Percentiles rank a stretch among this genome's conserved stretches.
phyloP scores from a whole-genome alignment of 2,113 vertebrate genomes.

The Balaeniceps rex region DNA sequence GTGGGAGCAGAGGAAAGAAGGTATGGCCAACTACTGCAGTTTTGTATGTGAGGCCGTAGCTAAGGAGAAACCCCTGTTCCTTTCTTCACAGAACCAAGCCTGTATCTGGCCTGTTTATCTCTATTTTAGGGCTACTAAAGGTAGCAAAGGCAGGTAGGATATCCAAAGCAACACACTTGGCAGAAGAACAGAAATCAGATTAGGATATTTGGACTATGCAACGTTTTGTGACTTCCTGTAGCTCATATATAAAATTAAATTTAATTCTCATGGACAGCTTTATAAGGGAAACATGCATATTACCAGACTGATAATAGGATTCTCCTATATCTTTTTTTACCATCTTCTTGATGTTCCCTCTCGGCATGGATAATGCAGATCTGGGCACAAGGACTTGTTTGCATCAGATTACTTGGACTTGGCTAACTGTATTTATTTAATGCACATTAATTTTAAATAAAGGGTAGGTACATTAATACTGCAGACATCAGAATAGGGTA shows the following conservation, averaged over 20 bases:
- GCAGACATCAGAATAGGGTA: background rate
- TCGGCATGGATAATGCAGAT: background rate
- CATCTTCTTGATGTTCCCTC: background rate
- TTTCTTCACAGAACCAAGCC: background rate
- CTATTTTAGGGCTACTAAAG: background rate
- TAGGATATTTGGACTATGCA: background rate
- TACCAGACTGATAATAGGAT: background rate
- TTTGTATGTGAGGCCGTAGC: background rate
- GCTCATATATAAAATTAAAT: background rate
- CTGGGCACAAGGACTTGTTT: background rate
- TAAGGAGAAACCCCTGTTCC: background rate
- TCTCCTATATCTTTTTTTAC: background rate
- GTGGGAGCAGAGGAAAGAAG: background rate
- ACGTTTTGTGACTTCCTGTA: background rate
- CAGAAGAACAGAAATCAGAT: background rate
- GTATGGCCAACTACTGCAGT: background rate
- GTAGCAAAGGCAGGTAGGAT: background rate
- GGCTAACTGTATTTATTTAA: background rate
- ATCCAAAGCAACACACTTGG: background rate
- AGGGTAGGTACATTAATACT: background rate
- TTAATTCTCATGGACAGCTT: background rate
- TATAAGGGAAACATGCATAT: background rate
- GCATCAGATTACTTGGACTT: background rate
- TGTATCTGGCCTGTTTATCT: background rate
- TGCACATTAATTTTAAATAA: slow-evolving; percentile 7